These are phyloP conservation scores for Leucoraja ocellata DNA, from an alignment of 2,797 vertebrate genomes.

Conservation along the genomic window DNA sequence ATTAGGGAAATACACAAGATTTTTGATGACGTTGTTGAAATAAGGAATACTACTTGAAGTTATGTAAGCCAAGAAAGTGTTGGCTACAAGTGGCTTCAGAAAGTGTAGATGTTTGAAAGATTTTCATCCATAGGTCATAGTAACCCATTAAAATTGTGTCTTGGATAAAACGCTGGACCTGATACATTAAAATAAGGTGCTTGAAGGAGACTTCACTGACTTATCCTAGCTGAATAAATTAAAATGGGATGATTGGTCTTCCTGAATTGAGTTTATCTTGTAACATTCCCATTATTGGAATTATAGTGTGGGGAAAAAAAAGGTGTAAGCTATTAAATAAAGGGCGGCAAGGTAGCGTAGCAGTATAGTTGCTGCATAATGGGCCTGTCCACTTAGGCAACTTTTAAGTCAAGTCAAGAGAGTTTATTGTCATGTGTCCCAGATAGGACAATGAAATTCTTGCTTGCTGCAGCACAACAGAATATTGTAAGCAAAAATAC, in stretches of 20 bases:
- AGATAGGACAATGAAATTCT: too few species aligned
- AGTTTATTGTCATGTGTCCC: too few species aligned
- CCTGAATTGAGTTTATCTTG: neutral
- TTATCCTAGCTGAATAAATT: neutral
- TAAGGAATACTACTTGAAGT: neutral
- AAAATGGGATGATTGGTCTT: neutral
- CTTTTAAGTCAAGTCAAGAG: too few species aligned
- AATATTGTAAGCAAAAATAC: too few species aligned
- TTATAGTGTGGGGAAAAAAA: neutral
- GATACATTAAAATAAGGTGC: neutral
- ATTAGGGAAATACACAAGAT: neutral
- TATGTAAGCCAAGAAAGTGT: neutral
- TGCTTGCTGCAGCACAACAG: too few species aligned
- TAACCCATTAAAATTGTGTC: neutral
- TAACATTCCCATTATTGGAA: neutral
- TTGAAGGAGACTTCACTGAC: neutral
- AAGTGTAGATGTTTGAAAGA: neutral
- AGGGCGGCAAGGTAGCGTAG: too few species aligned
- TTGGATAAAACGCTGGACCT: neutral
- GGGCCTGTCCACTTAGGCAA: too few species aligned
- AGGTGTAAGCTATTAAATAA: too few species aligned
- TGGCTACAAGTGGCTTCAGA: too few species aligned
- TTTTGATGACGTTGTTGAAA: neutral
- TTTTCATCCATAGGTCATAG: neutral
- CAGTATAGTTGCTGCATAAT: too few species aligned